Evolutionary conservation across 2,888 invertebrate genomes (phyloP).

Genomic region (Cryptocheilus praepositus): DNA sequence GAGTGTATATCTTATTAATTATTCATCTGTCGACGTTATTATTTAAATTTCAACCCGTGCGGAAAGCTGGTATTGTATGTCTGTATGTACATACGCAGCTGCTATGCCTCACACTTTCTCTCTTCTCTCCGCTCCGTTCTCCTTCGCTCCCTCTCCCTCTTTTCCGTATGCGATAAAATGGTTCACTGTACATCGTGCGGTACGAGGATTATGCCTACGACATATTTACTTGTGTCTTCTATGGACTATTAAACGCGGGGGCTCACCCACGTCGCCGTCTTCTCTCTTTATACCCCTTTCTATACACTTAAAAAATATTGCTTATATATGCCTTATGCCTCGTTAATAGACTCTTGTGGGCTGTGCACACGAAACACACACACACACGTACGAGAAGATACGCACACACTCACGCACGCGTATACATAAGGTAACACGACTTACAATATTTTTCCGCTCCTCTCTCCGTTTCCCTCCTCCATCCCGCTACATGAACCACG

Average conservation of each 20-base stretch:
- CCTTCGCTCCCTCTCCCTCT: constrained; percentile 17
- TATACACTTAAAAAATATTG: constrained; percentile 64
- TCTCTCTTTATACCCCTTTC: constrained; percentile 23
- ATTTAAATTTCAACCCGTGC: too few relatives aligned
- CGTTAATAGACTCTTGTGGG: constrained; percentile 69
- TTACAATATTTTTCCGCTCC: constrained; percentile 15
- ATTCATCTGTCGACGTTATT: too few relatives aligned
- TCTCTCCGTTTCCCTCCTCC: neutral
- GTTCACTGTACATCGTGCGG: constrained; percentile 43
- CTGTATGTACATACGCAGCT: too few relatives aligned
- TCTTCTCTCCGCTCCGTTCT: constrained; percentile 3
- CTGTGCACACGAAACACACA: constrained; percentile 43
- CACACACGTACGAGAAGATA: constrained; percentile 9
- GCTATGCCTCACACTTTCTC: too few relatives aligned
- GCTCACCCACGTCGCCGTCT: constrained; percentile 48
- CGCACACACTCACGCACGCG: constrained; percentile 22
- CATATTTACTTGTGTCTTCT: constrained; percentile 24
- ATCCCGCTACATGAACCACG: constrained; percentile 25
- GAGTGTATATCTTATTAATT: too few relatives aligned
- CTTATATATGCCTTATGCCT: constrained; percentile 58
- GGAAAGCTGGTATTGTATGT: too few relatives aligned
- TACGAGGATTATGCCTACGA: constrained; percentile 46
- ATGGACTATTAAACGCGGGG: constrained; percentile 40
- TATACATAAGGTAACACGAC: constrained; percentile 27
- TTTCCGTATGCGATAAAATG: constrained; percentile 31